Evolutionary conservation across 2,888 invertebrate species (phyloP).

Genomic region (Omphaloscelis lunosa): DNA sequence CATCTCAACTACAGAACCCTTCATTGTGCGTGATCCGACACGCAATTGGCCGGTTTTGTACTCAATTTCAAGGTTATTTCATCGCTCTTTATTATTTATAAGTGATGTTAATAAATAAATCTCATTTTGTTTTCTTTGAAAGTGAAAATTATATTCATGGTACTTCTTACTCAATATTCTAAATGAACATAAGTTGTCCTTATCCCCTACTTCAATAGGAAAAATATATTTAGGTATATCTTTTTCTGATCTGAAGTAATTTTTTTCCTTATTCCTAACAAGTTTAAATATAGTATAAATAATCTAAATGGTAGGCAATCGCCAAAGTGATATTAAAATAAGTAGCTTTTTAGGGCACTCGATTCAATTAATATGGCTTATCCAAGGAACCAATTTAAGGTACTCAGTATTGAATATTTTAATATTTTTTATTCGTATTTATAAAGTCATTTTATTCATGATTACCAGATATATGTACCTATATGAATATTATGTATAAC

Average conservation of each 20-base stretch:
- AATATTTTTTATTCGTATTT: slow-evolving; percentile 53
- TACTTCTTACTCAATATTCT: not conserved
- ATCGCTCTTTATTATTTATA: not conserved
- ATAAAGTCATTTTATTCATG: slow-evolving; percentile 45
- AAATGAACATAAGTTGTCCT: not conserved
- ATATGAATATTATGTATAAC: slow-evolving; percentile 16
- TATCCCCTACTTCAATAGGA: slow-evolving; percentile 6
- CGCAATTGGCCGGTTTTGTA: too few relatives aligned
- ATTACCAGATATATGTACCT: slow-evolving; percentile 11
- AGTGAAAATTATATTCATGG: not conserved
- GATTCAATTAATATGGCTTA: slow-evolving; percentile 76
- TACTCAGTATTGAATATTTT: slow-evolving; percentile 66
- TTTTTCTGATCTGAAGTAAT: slow-evolving; percentile 1
- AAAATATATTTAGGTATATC: not conserved
- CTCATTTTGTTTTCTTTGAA: slow-evolving; percentile 7
- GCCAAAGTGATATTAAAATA: slow-evolving; percentile 85
- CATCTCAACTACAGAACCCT: too few relatives aligned
- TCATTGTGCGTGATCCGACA: too few relatives aligned
- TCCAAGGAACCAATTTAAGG: slow-evolving; percentile 79
- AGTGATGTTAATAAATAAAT: not conserved
- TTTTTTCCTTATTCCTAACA: slow-evolving; percentile 14
- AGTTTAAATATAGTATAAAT: slow-evolving; percentile 47
- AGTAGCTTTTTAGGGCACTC: slow-evolving; percentile 73
- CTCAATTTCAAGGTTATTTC: not conserved
- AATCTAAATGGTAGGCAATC: slow-evolving; percentile 65